Evolutionary conservation across 2,888 invertebrate genomes (phyloP), one percentile per base, ranked within the genome.

Genomic region (Limnephilus lunatus): DNA sequence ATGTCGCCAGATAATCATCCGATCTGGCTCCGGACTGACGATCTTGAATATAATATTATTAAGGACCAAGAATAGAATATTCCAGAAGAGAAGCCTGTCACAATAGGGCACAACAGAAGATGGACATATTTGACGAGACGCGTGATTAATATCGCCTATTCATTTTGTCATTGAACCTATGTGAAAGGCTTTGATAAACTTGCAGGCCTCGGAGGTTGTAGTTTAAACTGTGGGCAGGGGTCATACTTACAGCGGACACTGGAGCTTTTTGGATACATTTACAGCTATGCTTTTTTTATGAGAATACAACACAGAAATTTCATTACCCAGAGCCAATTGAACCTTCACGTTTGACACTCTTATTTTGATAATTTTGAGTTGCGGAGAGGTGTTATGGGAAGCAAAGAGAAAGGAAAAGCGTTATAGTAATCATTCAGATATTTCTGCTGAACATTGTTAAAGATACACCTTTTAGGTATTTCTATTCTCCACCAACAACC

Each of bases 81-180:
- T 31, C 80, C 80, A 35, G 68, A 32, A 30, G 32, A 81, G 35
- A 35, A 87, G 31, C 81, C 80, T 89, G 88, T 89, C 88, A 89
- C 35, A 89, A 89, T 89, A 88, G 53, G 53, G 35, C 31, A 89
- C 88, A 89, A 89, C 68, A 80, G 80, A 32, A n/a, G 80, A 80
- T 89, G 88, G 80, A 89, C 88, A 48, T 86, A 48, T 86, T 91
- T 91, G 91, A 91, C 91, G 91, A 91, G 91, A 31, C 31, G 30
- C 44, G 48, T 86, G 91, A 91, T 91, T 91, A 81, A 91, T 91
- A 91, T 91, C 85, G 30, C 25, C 85, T 44, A 91, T 91, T 91
- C 86, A 91, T 86, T 86, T 91, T 91, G 85, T 86, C 91, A 91
- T 91, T 91, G 91, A 91, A 86, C 91, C 86, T 31, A 86, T 80